Conservation (phyloP, 1,140 invertebrate species). For the Chrysoperla carnea region DNA sequence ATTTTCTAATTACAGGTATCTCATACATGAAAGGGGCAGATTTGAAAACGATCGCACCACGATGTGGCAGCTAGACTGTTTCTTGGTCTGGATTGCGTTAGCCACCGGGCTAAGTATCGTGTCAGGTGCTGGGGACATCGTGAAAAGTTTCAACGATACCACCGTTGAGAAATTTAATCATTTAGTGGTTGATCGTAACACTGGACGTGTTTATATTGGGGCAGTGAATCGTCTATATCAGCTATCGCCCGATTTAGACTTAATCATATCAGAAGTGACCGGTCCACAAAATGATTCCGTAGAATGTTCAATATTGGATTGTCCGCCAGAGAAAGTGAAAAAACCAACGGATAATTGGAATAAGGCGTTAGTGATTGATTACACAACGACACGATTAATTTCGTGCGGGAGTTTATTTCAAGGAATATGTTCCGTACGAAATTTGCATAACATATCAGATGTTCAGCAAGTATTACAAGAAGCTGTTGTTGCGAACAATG, state of each 20-base stretch:
- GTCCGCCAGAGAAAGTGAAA: constrained; percentile 43
- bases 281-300: constrained; percentile 81
- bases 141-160: constrained; percentile 42
- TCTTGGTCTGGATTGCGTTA: too few relatives aligned
- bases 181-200: constrained; percentile 80
- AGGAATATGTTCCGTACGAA: constrained; percentile 77
- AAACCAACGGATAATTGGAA: constrained; percentile 80
- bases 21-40: too few relatives aligned
- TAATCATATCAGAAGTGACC: constrained; percentile 60
- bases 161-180: constrained; percentile 56
- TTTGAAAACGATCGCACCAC: too few relatives aligned
- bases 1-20: too few relatives aligned
- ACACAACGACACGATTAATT: constrained; percentile 75
- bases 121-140: constrained; percentile 25
- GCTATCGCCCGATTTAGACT: constrained; percentile 67
- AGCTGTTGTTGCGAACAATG: constrained; percentile 90
- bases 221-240: constrained; percentile 89
- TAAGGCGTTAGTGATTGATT: constrained; percentile 91
- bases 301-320: constrained; percentile 74
- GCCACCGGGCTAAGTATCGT: too few relatives aligned
- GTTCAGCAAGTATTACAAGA: constrained; percentile 58
- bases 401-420: constrained; percentile 82
- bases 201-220: constrained; percentile 75
- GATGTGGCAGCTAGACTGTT: too few relatives aligned
- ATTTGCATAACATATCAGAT: constrained; percentile 76